Evolutionary conservation across 2,113 vertebrate genomes (phyloP).

Genomic region (Grus americana): DNA sequence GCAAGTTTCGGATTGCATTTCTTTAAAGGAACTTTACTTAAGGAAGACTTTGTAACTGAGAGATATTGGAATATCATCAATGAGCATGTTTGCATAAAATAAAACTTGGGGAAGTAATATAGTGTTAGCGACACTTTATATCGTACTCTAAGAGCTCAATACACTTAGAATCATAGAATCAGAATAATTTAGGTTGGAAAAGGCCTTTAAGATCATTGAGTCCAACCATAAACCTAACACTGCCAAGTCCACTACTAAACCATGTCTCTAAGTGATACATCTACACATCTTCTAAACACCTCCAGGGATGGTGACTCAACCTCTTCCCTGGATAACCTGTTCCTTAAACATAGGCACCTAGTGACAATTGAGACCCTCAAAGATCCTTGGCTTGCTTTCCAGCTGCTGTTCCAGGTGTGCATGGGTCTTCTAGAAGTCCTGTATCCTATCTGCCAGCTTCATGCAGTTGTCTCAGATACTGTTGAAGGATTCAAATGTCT

Average conservation of each 20-base stretch:
- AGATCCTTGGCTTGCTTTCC: neutral
- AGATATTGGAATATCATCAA: neutral
- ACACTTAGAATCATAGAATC: neutral
- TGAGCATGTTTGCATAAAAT: neutral
- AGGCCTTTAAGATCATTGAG: neutral
- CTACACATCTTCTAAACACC: neutral
- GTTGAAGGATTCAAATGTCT: neutral
- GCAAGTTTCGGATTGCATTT: neutral
- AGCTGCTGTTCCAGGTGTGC: neutral
- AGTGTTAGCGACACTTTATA: neutral
- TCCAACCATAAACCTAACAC: neutral
- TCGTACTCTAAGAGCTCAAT: neutral
- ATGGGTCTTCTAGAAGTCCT: neutral
- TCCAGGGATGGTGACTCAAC: neutral
- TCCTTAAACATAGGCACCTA: neutral
- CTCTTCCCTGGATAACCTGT: neutral
- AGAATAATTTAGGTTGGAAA: neutral
- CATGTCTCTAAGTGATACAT: neutral
- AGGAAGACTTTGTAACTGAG: neutral
- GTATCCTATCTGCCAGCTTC: neutral
- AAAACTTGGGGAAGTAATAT: neutral
- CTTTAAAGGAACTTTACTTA: neutral
- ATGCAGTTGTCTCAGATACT: neutral
- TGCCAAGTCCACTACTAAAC: neutral
- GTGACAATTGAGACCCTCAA: neutral